Evolutionary conservation across 2,113 vertebrate species (phyloP), one percentile per base, ranked within the genome.

Genomic region (Felis chaus): DNA sequence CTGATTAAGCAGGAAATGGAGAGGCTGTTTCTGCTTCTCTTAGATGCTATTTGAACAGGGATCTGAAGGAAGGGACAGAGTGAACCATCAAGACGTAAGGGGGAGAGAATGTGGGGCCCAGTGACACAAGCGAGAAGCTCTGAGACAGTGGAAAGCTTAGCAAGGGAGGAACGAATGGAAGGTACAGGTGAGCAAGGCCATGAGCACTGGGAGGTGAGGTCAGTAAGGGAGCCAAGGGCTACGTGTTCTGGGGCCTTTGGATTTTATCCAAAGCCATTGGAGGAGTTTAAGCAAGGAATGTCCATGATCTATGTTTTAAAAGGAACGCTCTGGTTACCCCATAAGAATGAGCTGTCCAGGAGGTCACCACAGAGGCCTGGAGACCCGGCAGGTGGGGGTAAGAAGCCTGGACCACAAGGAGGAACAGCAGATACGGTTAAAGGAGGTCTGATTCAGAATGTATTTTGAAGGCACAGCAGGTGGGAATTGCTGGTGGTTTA

Each of bases 151-250:
- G 31, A 9, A 6, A 69, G 21, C 15, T 23, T n/a, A 31, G n/a
- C 1, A 1, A 19, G 31, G 21, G 33, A 48, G 21, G 48, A 13
- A 6, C 8, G 9, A 25, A 4, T 11, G 63, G 53, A 3, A 15
- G 78, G 27, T 0, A 1, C 1, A 12, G 23, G 39, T 0, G 0
- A 55, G 23, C 3, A 14, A 45, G 2, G 10, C 19, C 18, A 5
- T 12, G 5, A 11, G 41, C 29, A 36, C 14, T 1, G 14, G 27
- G 45, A 10, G 11, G 10, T 4, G 14, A 33, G 57, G 5, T 48
- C 16, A 10, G 53, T 14, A 11, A 86, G 74, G 41, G 1, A 12
- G 18, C 7, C 0, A 1, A 0, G 18, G 48, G n/a, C 45, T 71
- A n/a, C 0, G 0, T 2, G 55, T 29, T 7, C 81, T 2, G 11